These are phyloP conservation scores for Drosophila mulleri DNA, from an alignment of 2,888 invertebrate species.

Conservation along the genomic window DNA sequence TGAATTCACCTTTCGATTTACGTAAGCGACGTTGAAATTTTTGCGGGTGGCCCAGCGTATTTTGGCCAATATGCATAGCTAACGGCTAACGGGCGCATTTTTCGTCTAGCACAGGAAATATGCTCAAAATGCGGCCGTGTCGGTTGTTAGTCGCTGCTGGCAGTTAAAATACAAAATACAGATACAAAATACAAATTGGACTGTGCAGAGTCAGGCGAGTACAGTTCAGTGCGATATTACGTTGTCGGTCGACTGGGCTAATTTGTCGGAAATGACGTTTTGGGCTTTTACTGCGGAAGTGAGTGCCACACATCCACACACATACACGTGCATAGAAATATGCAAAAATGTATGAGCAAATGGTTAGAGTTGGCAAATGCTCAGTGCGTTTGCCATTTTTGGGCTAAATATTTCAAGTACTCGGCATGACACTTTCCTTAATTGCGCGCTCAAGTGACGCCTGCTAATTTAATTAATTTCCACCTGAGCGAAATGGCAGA, in stretches of 20 bases:
- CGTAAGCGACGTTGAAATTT: conserved; percentile 48
- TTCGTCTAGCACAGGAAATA: conserved; percentile 73
- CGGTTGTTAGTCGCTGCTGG: conserved; percentile 54
- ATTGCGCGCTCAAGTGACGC: conserved; percentile 75
- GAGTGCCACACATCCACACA: conserved; percentile 7
- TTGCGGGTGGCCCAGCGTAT: conserved; percentile 47
- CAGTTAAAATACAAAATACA: conserved; percentile 35
- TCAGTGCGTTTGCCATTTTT: conserved; percentile 33
- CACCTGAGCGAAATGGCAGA: conserved; percentile 64
- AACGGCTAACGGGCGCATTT: conserved; percentile 32
- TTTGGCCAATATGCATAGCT: conserved; percentile 24
- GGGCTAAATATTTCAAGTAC: conserved; percentile 65
- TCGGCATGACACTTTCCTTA: conserved; percentile 73
- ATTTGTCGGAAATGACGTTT: conserved; percentile 80
- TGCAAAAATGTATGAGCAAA: conserved; percentile 49
- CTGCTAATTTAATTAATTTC: conserved; percentile 81
- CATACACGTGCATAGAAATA: conserved; percentile 6
- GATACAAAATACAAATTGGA: conserved; percentile 25
- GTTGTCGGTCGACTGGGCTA: conserved; percentile 77
- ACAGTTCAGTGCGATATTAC: conserved; percentile 46
- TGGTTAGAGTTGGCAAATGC: background rate
- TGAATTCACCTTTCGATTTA: conserved; percentile 19
- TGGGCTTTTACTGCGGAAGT: conserved; percentile 66
- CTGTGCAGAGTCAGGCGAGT: background rate
- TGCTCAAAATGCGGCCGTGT: conserved; percentile 67